A percentile compares a stretch with the other conserved stretches of the same genome.
Conservation (phyloP, 2,113 vertebrate species). For the Ciconia maguari region DNA sequence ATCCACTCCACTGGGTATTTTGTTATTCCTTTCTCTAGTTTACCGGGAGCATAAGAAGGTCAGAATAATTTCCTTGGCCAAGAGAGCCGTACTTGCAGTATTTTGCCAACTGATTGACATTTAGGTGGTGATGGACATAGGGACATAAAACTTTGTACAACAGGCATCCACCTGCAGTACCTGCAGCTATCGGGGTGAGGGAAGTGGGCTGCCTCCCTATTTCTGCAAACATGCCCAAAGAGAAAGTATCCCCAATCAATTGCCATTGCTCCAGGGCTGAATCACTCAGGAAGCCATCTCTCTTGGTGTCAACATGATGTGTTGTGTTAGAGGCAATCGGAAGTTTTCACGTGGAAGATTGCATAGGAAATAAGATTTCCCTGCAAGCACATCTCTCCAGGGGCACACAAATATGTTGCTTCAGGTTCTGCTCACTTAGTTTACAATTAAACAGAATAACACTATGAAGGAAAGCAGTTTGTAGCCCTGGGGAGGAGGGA, state of each 20-base stretch:
- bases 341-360: neutral
- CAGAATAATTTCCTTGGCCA: neutral
- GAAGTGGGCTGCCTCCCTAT: neutral
- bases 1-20: neutral
- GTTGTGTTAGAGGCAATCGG: neutral
- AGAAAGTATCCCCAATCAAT: neutral
- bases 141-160: neutral
- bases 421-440: neutral
- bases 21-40: neutral
- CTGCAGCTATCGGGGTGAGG: neutral
- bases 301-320: neutral
- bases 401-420: neutral
- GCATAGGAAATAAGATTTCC: neutral
- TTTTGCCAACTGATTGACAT: neutral
- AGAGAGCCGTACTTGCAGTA: accelerated
- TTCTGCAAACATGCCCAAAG: neutral
- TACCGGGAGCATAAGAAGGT: neutral
- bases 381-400: neutral
- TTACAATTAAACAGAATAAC: neutral
- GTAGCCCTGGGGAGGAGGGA: neutral
- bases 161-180: neutral
- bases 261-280: neutral
- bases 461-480: neutral
- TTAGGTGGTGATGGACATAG: neutral
- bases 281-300: neutral